These are phyloP conservation scores for Sylvia atricapilla DNA, from an alignment of 2,113 vertebrate genomes.

Conservation along the genomic window DNA sequence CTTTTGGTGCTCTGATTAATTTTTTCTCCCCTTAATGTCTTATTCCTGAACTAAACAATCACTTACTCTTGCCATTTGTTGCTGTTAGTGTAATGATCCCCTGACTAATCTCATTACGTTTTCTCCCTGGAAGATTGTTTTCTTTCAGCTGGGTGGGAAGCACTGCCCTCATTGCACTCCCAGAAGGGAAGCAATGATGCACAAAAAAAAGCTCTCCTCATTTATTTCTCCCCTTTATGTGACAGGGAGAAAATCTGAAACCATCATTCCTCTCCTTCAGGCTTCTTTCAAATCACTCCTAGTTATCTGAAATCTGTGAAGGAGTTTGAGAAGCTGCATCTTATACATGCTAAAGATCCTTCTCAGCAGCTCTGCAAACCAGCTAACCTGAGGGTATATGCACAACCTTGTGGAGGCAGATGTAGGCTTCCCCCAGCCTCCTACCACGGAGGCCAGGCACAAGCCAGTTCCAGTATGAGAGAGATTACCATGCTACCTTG, in stretches of 20 bases:
- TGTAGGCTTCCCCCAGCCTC: not conserved
- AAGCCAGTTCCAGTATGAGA: not conserved
- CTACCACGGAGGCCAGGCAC: not conserved
- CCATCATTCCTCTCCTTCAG: not conserved
- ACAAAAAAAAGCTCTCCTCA: not conserved
- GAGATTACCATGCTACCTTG: not conserved
- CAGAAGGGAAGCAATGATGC: constrained; percentile 17
- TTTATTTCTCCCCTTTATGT: not conserved
- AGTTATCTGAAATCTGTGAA: not conserved
- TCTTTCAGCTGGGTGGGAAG: not conserved
- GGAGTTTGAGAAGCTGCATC: not conserved
- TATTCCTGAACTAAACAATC: not conserved
- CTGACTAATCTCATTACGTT: not conserved
- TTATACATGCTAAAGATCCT: not conserved
- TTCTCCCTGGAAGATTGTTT: not conserved
- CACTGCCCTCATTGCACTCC: not conserved
- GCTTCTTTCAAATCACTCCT: not conserved
- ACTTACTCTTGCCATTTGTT: not conserved
- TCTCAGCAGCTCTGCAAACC: not conserved
- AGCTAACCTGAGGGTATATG: not conserved
- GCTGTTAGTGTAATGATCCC: constrained; percentile 12
- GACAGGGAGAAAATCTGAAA: not conserved
- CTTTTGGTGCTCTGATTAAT: not conserved
- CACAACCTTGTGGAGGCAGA: not conserved
- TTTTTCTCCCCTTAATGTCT: not conserved